Conservation (phyloP, 2,797 vertebrate genomes). For the Paramormyrops hopkinsi region DNA sequence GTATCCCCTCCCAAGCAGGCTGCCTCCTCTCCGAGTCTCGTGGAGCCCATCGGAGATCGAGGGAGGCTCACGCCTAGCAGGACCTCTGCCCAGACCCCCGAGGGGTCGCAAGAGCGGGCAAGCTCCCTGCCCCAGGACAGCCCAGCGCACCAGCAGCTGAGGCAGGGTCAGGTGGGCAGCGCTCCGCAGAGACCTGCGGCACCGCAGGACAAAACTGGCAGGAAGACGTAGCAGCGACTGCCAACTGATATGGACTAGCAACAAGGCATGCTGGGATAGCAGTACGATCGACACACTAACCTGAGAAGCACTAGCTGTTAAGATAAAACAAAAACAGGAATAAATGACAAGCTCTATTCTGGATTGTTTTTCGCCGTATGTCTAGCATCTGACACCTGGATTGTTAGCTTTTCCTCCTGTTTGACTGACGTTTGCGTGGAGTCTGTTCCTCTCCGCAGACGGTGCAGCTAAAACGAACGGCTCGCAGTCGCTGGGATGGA, state of each 20-base stretch:
- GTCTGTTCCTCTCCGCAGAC: slow-evolving; percentile 24
- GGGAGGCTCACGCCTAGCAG: slow-evolving; percentile 44
- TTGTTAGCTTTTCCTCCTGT: slow-evolving; percentile 39
- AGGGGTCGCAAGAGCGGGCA: slow-evolving; percentile 38
- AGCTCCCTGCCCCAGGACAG: slow-evolving; percentile 35
- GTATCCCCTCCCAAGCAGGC: slow-evolving; percentile 43
- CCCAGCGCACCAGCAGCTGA: slow-evolving; percentile 39
- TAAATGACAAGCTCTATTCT: slow-evolving; percentile 22
- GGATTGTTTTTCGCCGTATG: slow-evolving; percentile 51
- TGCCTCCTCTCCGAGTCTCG: slow-evolving; percentile 25
- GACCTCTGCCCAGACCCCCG: slow-evolving; percentile 43
- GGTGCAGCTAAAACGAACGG: slow-evolving; percentile 39
- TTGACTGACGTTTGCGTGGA: slow-evolving; percentile 30
- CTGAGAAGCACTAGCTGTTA: slow-evolving; percentile 37
- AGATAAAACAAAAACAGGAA: slow-evolving; percentile 11
- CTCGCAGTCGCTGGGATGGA: neutral
- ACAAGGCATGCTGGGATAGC: slow-evolving; percentile 47
- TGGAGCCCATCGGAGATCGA: slow-evolving; percentile 37
- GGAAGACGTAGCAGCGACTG: slow-evolving; percentile 73
- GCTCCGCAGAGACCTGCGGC: slow-evolving; percentile 33
- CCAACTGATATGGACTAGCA: slow-evolving; percentile 37
- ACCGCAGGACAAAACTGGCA: slow-evolving; percentile 64
- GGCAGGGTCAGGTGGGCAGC: slow-evolving; percentile 52
- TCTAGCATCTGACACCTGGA: slow-evolving; percentile 28
- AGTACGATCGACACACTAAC: slow-evolving; percentile 52